Percentiles rank a stretch among this genome's conserved stretches.
Evolutionary conservation across 2,113 vertebrate genomes (phyloP).

Genomic region (Theristicus caerulescens): DNA sequence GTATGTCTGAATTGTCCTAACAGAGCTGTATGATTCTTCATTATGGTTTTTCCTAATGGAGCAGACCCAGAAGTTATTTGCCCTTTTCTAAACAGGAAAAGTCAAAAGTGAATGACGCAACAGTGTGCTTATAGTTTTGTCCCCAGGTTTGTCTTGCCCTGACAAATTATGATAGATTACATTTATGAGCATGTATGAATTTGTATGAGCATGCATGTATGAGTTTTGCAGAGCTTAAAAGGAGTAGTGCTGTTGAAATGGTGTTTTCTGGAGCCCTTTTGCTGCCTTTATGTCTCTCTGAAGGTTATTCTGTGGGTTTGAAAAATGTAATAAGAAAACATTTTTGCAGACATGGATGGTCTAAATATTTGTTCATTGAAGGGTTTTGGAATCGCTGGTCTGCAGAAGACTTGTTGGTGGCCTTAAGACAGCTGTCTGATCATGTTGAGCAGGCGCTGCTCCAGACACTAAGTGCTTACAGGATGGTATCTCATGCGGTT

Average conservation of each 20-base stretch:
- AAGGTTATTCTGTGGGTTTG: background rate
- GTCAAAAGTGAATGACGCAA: background rate
- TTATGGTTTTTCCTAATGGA: background rate
- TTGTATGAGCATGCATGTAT: background rate
- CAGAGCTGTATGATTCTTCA: background rate
- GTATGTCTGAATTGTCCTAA: background rate
- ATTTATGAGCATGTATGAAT: background rate
- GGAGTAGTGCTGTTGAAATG: background rate
- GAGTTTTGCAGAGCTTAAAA: background rate
- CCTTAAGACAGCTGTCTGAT: background rate
- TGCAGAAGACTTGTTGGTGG: background rate
- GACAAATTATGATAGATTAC: background rate
- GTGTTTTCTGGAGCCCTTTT: background rate
- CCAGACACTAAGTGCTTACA: background rate
- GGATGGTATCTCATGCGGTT: background rate
- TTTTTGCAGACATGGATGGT: background rate
- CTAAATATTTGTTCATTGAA: slow-evolving; percentile 40
- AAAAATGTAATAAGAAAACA: background rate
- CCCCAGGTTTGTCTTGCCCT: background rate
- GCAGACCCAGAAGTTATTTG: background rate
- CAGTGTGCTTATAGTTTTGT: background rate
- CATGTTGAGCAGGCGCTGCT: background rate
- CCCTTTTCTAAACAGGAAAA: background rate
- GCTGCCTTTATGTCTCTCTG: background rate
- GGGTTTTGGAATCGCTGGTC: background rate